Evolutionary conservation across 2,888 invertebrate genomes (phyloP).

Genomic region (Pelosia muscerda): DNA sequence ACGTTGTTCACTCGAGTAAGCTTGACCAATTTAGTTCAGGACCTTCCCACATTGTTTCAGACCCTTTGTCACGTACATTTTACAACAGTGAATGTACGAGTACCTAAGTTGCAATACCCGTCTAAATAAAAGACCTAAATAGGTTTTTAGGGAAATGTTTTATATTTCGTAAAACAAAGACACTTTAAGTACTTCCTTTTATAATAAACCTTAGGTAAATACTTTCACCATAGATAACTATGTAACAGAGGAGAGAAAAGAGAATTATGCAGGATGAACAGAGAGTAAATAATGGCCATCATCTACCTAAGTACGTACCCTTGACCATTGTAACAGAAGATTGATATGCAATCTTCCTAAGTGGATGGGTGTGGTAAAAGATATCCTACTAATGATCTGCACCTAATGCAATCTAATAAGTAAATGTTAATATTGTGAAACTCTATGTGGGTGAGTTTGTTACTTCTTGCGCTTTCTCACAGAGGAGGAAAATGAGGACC

Average conservation of each 20-base stretch:
- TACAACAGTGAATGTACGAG: constrained; percentile 7
- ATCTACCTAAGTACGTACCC: constrained; percentile 5
- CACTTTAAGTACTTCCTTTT: neutral
- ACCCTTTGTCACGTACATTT: constrained; percentile 17
- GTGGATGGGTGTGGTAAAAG: neutral
- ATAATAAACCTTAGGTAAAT: neutral
- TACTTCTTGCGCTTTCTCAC: neutral
- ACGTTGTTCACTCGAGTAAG: constrained; percentile 20
- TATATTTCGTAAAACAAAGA: neutral
- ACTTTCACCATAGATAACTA: neutral
- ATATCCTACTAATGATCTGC: neutral
- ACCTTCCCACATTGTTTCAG: constrained; percentile 22
- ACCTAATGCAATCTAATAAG: neutral
- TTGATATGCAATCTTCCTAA: neutral
- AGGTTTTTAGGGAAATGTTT: neutral
- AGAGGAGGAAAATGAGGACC: too few relatives aligned
- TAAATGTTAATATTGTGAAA: neutral
- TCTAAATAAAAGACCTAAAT: neutral
- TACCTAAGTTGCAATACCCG: neutral
- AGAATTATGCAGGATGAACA: neutral
- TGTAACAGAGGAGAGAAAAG: neutral
- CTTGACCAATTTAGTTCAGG: constrained; percentile 9
- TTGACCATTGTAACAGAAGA: constrained; percentile 7
- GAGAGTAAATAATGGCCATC: neutral
- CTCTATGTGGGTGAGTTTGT: neutral